Evolutionary conservation across 2,888 invertebrate genomes (phyloP).

Genomic region (Lysandra bellargus): DNA sequence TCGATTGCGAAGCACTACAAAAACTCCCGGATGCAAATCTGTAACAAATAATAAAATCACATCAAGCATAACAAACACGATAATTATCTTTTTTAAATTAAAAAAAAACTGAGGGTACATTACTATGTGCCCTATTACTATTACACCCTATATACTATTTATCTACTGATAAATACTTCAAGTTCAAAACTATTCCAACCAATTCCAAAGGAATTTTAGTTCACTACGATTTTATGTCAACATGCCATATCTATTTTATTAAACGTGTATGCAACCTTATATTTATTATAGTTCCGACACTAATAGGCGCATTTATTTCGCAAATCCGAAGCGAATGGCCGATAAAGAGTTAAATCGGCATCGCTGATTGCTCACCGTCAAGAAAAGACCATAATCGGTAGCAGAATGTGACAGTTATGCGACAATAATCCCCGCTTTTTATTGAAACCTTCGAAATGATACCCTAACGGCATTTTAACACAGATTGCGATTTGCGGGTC

Average conservation of each 20-base stretch:
- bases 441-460: constrained; percentile 16
- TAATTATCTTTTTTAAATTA: no score
- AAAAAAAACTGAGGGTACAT: no score
- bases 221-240: no score
- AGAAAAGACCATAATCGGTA: neutral
- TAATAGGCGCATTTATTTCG: neutral
- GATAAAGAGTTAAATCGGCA: neutral
- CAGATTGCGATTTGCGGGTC: neutral
- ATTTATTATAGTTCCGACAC: neutral
- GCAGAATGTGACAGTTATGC: constrained; percentile 9
- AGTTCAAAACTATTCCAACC: no score
- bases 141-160: no score
- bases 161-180: no score
- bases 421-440: constrained; percentile 13
- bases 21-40: neutral
- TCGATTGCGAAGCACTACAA: neutral
- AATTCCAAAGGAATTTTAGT: no score
- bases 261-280: neutral
- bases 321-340: neutral
- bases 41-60: neutral
- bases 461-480: constrained; percentile 8
- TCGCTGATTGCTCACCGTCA: neutral
- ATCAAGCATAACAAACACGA: neutral
- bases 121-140: no score
- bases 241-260: neutral